Percentiles rank a stretch among this genome's conserved stretches.
Evolutionary conservation across 2,888 invertebrate genomes (phyloP).

Genomic region (Tenthredo scrophulariae): DNA sequence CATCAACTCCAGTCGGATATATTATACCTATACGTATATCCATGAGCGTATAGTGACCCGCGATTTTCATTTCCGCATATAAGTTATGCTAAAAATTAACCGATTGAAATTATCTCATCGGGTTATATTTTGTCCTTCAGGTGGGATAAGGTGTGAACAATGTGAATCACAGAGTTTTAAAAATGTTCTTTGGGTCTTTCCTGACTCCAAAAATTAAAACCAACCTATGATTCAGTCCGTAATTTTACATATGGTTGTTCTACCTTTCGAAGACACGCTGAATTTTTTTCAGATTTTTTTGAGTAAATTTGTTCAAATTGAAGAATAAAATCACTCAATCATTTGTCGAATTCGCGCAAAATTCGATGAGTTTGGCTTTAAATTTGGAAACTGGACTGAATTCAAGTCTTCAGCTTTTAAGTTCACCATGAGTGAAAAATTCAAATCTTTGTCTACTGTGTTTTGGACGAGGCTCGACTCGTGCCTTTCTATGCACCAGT

Average conservation of each 20-base stretch:
- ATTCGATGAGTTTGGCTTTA: not conserved
- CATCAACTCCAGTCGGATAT: not conserved
- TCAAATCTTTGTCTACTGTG: not conserved
- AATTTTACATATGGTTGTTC: too few species aligned
- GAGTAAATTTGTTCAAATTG: too few species aligned
- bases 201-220: not conserved
- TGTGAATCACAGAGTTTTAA: not conserved
- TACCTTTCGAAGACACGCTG: too few species aligned
- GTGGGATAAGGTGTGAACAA: not conserved
- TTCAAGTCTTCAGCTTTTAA: not conserved
- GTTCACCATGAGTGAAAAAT: not conserved
- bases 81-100: not conserved
- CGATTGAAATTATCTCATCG: not conserved
- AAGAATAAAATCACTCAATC: too few species aligned
- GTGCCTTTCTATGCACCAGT: not conserved
- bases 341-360: too few species aligned
- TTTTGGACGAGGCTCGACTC: not conserved
- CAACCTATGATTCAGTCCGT: too few species aligned
- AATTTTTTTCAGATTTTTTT: too few species aligned
- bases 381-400: not conserved
- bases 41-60: not conserved
- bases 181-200: not conserved
- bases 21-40: not conserved
- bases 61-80: constrained; percentile 3
- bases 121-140: not conserved